Percentiles rank a stretch among this genome's conserved stretches.
These are phyloP conservation scores for Epinephelus fuscoguttatus DNA, from an alignment of 2,113 vertebrate genomes.

Conservation along the genomic window DNA sequence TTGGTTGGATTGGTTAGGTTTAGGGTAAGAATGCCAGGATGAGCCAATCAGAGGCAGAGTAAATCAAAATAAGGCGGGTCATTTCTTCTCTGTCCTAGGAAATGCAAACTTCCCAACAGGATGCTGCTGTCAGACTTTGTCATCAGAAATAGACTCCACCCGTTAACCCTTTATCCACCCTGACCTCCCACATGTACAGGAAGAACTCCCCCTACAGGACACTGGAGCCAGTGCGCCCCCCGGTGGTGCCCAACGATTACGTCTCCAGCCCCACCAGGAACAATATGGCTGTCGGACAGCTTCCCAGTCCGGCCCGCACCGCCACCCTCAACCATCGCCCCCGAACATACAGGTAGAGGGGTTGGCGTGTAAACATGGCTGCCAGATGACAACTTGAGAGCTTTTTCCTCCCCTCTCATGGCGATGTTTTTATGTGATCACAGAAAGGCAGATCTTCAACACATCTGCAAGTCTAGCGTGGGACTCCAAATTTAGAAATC, in stretches of 20 bases:
- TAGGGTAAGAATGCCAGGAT: too few relatives aligned
- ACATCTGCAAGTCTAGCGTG: neutral
- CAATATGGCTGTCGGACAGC: conserved; percentile 87
- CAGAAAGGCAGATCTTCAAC: conserved; percentile 6
- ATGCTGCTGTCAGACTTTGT: too few relatives aligned
- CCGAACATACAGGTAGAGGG: conserved; percentile 94
- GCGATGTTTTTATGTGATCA: too few relatives aligned
- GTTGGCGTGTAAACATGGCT: conserved; percentile 22
- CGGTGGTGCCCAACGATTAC: conserved; percentile 97
- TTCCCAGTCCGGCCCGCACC: conserved; percentile 92
- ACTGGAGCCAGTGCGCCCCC: conserved; percentile 96
- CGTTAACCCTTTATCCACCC: conserved; percentile 33
- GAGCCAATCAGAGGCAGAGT: too few relatives aligned
- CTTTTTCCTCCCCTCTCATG: neutral
- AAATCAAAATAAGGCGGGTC: too few relatives aligned
- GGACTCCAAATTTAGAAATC: neutral
- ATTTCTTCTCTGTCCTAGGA: too few relatives aligned
- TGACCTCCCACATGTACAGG: conserved; percentile 79
- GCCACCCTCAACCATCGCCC: conserved; percentile 95
- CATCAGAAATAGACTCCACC: neutral
- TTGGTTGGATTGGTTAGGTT: too few relatives aligned
- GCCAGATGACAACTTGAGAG: neutral
- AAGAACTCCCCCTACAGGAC: conserved; percentile 98
- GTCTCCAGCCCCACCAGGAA: conserved; percentile 93
- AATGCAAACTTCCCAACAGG: too few relatives aligned